Conservation (phyloP, 2,888 invertebrate species). For the Geophilus truncorum region DNA sequence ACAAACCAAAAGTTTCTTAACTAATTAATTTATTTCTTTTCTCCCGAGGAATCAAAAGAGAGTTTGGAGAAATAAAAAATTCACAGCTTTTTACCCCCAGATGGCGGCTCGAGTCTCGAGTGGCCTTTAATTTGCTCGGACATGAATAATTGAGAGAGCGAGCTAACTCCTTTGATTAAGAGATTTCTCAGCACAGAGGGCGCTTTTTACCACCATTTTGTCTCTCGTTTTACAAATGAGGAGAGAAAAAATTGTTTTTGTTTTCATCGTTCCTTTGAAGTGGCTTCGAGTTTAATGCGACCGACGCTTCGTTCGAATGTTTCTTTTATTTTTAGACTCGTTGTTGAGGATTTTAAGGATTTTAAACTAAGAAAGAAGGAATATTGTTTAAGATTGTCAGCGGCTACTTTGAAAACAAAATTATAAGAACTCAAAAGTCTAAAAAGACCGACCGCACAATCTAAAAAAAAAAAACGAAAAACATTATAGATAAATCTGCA, state of each 20-base stretch:
- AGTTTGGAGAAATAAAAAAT: slow-evolving; percentile 7
- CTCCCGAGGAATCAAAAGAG: slow-evolving; percentile 7
- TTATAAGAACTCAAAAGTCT: too few species aligned
- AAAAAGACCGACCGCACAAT: too few species aligned
- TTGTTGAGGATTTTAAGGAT: not conserved
- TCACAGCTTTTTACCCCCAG: slow-evolving; percentile 1
- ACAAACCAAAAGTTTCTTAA: slow-evolving; percentile 5
- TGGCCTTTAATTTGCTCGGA: slow-evolving; percentile 7
- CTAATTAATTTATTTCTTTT: slow-evolving; percentile 19
- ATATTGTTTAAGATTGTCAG: too few species aligned
- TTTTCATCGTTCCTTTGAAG: not conserved
- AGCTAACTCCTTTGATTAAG: not conserved
- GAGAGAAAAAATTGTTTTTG: not conserved
- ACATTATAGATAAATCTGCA: too few species aligned
- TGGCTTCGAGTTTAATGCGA: slow-evolving; percentile 3
- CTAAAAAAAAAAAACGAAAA: too few species aligned
- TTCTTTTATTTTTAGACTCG: not conserved
- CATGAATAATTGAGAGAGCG: not conserved
- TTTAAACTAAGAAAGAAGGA: not conserved
- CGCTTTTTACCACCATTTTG: not conserved
- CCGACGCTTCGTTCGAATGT: not conserved
- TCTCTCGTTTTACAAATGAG: not conserved
- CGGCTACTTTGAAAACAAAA: too few species aligned
- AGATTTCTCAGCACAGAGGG: not conserved
- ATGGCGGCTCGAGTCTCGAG: slow-evolving; percentile 3